Percentiles rank a stretch among this genome's conserved stretches.
Conservation (phyloP, 2,113 vertebrate genomes). For the Protomyctophum bolini region DNA sequence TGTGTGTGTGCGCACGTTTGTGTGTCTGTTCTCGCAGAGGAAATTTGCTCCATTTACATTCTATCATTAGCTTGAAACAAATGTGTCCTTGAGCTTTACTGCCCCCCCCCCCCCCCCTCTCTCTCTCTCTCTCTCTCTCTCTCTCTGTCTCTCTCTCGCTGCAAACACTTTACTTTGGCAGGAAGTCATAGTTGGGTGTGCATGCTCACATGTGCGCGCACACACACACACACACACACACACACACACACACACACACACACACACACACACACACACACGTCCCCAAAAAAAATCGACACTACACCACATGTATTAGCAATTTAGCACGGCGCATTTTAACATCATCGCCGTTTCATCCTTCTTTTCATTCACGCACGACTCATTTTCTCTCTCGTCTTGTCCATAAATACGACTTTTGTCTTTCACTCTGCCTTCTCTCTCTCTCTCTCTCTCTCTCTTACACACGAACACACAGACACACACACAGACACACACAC, state of each 20-base stretch:
- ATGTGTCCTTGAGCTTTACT: slow-evolving; percentile 89
- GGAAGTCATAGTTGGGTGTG: slow-evolving; percentile 70
- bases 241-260: slow-evolving; percentile 27
- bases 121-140: slow-evolving; percentile 65
- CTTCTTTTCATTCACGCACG: too few species aligned
- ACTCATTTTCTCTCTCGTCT: too few species aligned
- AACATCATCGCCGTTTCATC: too few species aligned
- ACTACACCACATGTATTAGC: not conserved
- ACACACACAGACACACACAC: slow-evolving; percentile 22
- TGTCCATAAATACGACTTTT: too few species aligned
- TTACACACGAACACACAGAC: slow-evolving; percentile 9
- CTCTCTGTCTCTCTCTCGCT: slow-evolving; percentile 75
- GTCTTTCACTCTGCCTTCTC: too few species aligned
- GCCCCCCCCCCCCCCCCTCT: slow-evolving; percentile 58
- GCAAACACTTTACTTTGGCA: slow-evolving; percentile 82
- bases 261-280: slow-evolving; percentile 34
- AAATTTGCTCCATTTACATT: slow-evolving; percentile 92
- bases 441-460: too few species aligned
- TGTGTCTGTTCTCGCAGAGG: slow-evolving; percentile 79
- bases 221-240: slow-evolving; percentile 5
- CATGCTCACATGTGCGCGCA: slow-evolving; percentile 2
- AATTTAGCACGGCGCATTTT: too few species aligned
- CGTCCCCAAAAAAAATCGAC: slow-evolving; percentile 41
- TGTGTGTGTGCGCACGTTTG: slow-evolving; percentile 52
- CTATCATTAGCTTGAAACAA: slow-evolving; percentile 94